A percentile compares a stretch with the other conserved stretches of the same genome.
These are phyloP conservation scores for Cylas formicarius DNA, from an alignment of 1,140 invertebrate genomes.

Conservation along the genomic window DNA sequence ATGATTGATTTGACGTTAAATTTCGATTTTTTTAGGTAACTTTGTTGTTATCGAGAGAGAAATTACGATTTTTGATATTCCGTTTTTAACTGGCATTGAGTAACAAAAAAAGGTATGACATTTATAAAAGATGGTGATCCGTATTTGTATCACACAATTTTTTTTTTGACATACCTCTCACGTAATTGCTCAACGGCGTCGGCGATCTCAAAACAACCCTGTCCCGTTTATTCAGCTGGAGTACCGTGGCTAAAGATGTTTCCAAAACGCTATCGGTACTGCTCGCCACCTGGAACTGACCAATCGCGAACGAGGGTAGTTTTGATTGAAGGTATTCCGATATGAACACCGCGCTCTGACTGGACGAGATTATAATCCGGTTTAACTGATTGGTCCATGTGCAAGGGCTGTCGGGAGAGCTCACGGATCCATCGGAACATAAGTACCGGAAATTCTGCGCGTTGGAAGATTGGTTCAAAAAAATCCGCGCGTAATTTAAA, in stretches of 20 bases:
- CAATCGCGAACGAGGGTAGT: slow-evolving; percentile 2
- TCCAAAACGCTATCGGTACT: not conserved
- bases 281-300: no score
- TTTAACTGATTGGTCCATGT: slow-evolving; percentile 54
- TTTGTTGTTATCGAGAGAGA: no score
- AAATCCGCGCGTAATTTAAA: slow-evolving; percentile 33
- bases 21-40: no score
- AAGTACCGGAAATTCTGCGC: slow-evolving; percentile 38
- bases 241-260: slow-evolving; percentile 1
- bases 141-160: not conserved
- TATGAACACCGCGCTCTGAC: slow-evolving; percentile 7
- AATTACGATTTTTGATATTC: no score
- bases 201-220: slow-evolving; percentile 8
- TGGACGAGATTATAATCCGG: slow-evolving; percentile 46
- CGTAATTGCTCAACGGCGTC: slow-evolving; percentile 3
- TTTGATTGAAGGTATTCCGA: not conserved
- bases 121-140: no score
- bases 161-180: slow-evolving; percentile 9
- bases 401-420: slow-evolving; percentile 43
- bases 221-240: not conserved
- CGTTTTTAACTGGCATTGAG: no score
- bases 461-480: slow-evolving; percentile 25
- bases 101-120: no score
- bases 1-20: no score
- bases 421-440: slow-evolving; percentile 57